Conservation (phyloP, 2,113 vertebrate genomes). For the Elgaria multicarinata region DNA sequence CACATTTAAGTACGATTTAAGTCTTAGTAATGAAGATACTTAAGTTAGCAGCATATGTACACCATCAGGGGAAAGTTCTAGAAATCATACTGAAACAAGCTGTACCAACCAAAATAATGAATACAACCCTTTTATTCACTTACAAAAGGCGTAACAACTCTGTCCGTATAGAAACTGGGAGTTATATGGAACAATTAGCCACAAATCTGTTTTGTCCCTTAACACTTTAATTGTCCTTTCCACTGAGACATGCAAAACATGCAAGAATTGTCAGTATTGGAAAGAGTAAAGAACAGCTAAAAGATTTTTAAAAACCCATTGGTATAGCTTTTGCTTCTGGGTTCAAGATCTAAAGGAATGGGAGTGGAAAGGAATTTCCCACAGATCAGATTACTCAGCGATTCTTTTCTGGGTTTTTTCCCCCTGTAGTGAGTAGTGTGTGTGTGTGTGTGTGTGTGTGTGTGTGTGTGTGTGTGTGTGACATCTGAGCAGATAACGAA, state of each 20-base stretch:
- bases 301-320: not conserved
- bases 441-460: too few species aligned
- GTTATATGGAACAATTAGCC: not conserved
- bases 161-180: not conserved
- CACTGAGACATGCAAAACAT: not conserved
- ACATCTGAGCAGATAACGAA: not conserved
- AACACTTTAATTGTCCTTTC: not conserved
- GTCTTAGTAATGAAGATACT: not conserved
- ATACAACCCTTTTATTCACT: not conserved
- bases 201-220: not conserved
- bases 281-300: not conserved
- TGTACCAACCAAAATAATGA: not conserved
- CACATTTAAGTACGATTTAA: not conserved
- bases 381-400: not conserved
- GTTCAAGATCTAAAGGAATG: not conserved
- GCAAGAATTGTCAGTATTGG: not conserved
- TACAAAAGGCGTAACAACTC: not conserved
- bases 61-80: not conserved
- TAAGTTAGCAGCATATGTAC: not conserved
- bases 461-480: too few species aligned
- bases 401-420: not conserved
- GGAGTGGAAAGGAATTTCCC: not conserved
- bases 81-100: not conserved
- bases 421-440: not conserved
- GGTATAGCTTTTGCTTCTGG: not conserved